Conservation (phyloP, 2,113 vertebrate species). For the Chrysemys picta region DNA sequence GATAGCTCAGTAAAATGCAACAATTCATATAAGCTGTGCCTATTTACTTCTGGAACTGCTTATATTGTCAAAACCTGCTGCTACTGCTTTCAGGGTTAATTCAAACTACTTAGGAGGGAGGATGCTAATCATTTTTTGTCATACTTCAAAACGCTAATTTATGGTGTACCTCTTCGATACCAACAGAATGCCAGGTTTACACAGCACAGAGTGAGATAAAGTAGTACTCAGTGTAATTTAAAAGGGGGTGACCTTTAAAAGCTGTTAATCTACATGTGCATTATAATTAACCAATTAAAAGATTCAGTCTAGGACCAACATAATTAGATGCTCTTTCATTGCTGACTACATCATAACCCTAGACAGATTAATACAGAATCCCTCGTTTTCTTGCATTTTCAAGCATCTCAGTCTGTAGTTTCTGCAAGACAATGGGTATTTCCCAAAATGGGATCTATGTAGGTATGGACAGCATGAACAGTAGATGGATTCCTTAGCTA, state of each 20-base stretch:
- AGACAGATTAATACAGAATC: constrained; percentile 49
- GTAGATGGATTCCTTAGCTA: background rate
- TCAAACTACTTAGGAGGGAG: constrained; percentile 30
- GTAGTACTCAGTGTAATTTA: constrained; percentile 67
- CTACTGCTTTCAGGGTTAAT: background rate
- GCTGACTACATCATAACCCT: constrained; percentile 47
- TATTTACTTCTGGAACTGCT: background rate
- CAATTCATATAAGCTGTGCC: background rate
- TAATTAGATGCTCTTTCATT: constrained; percentile 74
- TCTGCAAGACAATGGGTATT: constrained; percentile 7
- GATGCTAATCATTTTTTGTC: constrained; percentile 58
- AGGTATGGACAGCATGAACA: constrained; percentile 9
- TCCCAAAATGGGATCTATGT: constrained; percentile 16
- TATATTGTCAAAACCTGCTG: background rate
- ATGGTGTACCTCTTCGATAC: constrained; percentile 69
- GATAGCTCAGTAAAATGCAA: background rate
- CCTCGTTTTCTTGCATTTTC: constrained; percentile 30
- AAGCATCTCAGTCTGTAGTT: background rate
- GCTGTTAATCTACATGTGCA: constrained; percentile 71
- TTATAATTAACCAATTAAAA: constrained; percentile 78
- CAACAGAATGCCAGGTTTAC: constrained; percentile 73
- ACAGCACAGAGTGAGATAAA: constrained; percentile 72
- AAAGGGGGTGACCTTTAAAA: constrained; percentile 75
- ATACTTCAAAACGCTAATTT: constrained; percentile 66
- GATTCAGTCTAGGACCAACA: constrained; percentile 75